Evolutionary conservation across 2,888 invertebrate genomes (phyloP).

Genomic region (Physocephala rufipes): DNA sequence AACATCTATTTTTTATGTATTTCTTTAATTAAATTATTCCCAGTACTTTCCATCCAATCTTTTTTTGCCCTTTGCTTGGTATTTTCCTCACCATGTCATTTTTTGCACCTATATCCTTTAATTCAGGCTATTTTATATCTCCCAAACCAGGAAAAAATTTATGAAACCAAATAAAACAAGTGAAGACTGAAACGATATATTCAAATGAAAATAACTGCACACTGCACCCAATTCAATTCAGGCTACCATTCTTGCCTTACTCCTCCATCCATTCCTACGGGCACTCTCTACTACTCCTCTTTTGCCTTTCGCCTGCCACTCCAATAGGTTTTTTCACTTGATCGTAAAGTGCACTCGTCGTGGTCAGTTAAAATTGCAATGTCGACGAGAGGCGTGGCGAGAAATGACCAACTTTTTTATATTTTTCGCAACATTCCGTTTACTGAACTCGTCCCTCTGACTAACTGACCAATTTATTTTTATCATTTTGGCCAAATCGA

Average conservation of each 20-base stretch:
- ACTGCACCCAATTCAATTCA: slow-evolving; percentile 3
- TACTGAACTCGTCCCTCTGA: background rate
- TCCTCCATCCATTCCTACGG: no score
- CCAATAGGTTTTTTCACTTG: background rate
- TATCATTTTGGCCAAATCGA: no score
- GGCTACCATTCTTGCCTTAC: no score
- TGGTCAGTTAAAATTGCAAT: background rate
- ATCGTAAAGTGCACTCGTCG: background rate
- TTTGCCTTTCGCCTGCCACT: no score
- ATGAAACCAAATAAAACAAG: background rate
- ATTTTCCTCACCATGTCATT: no score
- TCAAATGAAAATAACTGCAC: slow-evolving; percentile 15
- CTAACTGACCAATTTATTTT: background rate
- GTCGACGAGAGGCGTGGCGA: background rate
- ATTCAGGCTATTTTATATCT: background rate
- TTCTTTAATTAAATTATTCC: no score
- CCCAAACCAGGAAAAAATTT: background rate
- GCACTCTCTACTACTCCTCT: no score
- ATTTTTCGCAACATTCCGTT: slow-evolving; percentile 5
- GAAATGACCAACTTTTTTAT: background rate
- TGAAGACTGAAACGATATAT: background rate
- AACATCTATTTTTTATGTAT: no score
- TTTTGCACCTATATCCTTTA: background rate
- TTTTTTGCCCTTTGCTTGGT: no score
- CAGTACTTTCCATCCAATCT: no score